Conservation (phyloP, 2,113 vertebrate genomes). For the Xiphias gladius region DNA sequence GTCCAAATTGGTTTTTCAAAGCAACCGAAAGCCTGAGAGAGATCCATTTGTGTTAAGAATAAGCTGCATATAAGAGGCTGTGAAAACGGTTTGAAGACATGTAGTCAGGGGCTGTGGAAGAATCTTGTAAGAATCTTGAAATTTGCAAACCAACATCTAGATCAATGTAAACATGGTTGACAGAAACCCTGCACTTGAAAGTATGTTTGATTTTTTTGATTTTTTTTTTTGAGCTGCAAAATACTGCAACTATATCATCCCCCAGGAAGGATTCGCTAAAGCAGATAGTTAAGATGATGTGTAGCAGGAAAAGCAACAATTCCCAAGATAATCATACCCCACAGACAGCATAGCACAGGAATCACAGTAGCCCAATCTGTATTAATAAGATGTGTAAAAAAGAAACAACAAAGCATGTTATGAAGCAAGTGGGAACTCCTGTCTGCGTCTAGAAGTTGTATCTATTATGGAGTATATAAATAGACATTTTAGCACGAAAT, state of each 20-base stretch:
- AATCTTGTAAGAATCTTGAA: not conserved
- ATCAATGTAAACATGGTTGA: not conserved
- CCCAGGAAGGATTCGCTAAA: not conserved
- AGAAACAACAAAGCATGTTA: slow-evolving; percentile 21
- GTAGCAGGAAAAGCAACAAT: slow-evolving; percentile 14
- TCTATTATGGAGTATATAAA: not conserved
- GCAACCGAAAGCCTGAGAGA: too few species aligned
- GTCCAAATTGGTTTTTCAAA: too few species aligned
- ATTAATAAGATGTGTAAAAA: not conserved
- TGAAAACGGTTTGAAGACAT: too few species aligned
- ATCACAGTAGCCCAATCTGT: not conserved
- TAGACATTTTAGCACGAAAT: not conserved
- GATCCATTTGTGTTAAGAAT: too few species aligned
- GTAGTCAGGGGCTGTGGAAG: not conserved
- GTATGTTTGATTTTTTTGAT: not conserved
- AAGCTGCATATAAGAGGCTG: too few species aligned
- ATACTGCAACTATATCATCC: not conserved
- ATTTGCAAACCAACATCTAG: not conserved
- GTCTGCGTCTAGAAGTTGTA: not conserved
- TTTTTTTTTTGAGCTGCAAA: not conserved
- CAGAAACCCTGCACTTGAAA: not conserved
- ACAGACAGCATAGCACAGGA: not conserved
- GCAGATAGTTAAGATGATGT: slow-evolving; percentile 10
- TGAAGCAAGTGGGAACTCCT: not conserved
- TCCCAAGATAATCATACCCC: slow-evolving; percentile 24